Percentiles rank a stretch among this genome's conserved stretches.
Evolutionary conservation across 1,140 invertebrate species (phyloP).

Genomic region (Mizuhopecten yessoensis): DNA sequence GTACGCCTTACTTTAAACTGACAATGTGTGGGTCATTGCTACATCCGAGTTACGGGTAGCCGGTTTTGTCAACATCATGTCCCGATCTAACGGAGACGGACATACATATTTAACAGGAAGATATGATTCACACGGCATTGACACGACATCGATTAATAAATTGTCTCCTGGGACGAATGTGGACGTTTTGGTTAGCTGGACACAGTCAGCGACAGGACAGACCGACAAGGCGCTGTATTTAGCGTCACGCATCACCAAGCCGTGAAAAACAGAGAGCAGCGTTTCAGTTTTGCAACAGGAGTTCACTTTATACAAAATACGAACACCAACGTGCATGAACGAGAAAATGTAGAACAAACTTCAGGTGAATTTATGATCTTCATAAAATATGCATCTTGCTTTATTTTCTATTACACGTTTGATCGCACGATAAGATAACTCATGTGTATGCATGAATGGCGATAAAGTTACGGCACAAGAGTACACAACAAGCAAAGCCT

Average conservation of each 20-base stretch:
- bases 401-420: constrained; percentile 29
- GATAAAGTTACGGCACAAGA: background rate
- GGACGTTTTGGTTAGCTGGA: background rate
- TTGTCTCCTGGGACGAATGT: background rate
- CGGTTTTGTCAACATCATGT: background rate
- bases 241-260: background rate
- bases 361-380: background rate
- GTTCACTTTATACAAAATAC: background rate
- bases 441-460: constrained; percentile 6
- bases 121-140: background rate
- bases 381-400: constrained; percentile 34
- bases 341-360: background rate
- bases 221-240: background rate
- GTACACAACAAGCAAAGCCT: background rate
- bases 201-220: background rate
- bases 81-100: background rate
- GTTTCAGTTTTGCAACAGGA: too few species aligned
- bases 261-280: background rate
- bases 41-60: too few species aligned
- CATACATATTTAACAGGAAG: constrained; percentile 25
- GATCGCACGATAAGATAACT: constrained; percentile 4
- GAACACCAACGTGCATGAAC: background rate
- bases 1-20: too few species aligned
- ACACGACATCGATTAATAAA: constrained; percentile 3
- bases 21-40: too few species aligned